Conservation (phyloP, 2,797 vertebrate genomes). For the Rhynchonycteris naso region DNA sequence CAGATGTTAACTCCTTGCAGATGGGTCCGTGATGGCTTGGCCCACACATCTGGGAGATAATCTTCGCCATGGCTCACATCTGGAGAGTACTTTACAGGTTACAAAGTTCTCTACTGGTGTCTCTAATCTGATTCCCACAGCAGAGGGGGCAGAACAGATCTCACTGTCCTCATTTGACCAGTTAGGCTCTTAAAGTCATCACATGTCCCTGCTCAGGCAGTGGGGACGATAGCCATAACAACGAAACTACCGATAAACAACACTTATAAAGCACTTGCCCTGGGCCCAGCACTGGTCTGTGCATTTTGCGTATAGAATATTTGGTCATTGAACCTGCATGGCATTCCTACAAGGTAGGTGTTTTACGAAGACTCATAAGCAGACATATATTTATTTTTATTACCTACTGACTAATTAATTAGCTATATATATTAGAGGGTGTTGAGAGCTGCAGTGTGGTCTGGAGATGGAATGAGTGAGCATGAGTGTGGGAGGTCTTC, state of each 20-base stretch:
- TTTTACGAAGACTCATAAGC: background rate
- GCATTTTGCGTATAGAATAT: background rate
- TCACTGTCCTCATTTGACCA: background rate
- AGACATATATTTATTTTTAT: background rate
- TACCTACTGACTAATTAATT: background rate
- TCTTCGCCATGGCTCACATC: background rate
- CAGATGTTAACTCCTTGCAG: conserved; percentile 49
- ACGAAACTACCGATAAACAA: background rate
- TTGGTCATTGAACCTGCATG: background rate
- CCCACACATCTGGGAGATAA: conserved; percentile 43
- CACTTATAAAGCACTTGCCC: background rate
- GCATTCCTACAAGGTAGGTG: background rate
- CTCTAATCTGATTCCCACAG: background rate
- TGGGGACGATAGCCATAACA: background rate
- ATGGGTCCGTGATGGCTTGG: background rate
- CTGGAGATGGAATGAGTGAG: background rate
- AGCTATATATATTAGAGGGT: background rate
- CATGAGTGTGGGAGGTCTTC: background rate
- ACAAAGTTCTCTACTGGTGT: background rate
- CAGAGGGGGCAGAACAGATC: background rate
- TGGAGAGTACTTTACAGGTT: conserved; percentile 42
- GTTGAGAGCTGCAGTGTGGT: background rate
- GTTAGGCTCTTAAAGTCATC: background rate
- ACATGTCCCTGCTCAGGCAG: background rate
- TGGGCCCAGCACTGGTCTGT: background rate